These are phyloP conservation scores for Rostratula benghalensis DNA, from an alignment of 2,113 vertebrate genomes.

Conservation along the genomic window DNA sequence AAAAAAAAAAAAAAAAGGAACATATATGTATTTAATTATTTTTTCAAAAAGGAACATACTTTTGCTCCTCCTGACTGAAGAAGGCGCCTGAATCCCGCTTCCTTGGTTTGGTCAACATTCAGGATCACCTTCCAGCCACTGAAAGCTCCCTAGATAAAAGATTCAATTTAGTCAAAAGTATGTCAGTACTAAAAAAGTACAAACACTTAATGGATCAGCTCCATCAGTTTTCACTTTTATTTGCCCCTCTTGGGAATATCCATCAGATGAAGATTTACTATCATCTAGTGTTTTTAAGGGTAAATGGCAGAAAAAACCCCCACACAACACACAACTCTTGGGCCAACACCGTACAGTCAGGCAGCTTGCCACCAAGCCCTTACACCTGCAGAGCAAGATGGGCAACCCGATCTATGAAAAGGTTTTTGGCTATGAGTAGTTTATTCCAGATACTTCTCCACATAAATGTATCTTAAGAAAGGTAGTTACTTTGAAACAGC, in stretches of 20 bases:
- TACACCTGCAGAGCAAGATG: background rate
- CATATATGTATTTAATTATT: background rate
- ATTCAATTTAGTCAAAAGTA: background rate
- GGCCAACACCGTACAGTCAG: background rate
- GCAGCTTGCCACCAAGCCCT: background rate
- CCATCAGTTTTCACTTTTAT: too few relatives aligned
- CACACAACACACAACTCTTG: background rate
- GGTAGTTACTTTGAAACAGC: background rate
- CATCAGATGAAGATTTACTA: background rate
- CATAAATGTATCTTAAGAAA: background rate
- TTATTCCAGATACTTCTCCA: background rate
- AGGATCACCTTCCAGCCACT: constrained; percentile 95
- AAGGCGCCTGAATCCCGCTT: constrained; percentile 91
- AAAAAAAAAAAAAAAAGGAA: too few relatives aligned
- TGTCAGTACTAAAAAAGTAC: background rate
- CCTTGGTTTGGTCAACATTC: constrained; percentile 90
- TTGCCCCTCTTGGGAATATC: background rate
- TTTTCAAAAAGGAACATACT: constrained; percentile 66
- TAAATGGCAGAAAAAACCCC: background rate
- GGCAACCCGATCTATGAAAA: background rate
- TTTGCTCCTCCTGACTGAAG: constrained; percentile 94
- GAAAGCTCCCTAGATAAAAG: constrained; percentile 88
- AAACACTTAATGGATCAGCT: too few relatives aligned
- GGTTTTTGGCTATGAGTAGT: background rate
- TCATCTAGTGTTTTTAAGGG: background rate